Percentiles rank a stretch among this genome's conserved stretches.
These are phyloP conservation scores for Troglohyphantes excavatus DNA, from an alignment of 2,888 invertebrate species.

Conservation along the genomic window DNA sequence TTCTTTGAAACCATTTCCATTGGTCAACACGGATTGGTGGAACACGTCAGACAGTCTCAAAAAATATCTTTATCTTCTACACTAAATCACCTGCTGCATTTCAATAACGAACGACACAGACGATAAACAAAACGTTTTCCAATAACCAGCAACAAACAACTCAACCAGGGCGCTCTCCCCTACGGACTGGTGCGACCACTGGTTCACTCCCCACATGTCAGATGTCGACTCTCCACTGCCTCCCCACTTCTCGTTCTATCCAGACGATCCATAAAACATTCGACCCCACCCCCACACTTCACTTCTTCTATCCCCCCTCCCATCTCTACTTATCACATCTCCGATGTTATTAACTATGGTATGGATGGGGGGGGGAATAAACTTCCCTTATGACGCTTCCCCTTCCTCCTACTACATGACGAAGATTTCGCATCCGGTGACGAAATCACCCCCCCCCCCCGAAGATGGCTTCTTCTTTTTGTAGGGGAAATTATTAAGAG, in stretches of 20 bases:
- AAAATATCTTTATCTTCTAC: too few relatives aligned
- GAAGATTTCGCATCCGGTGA: slow-evolving; percentile 49
- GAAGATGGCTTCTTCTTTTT: not conserved
- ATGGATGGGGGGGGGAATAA: slow-evolving; percentile 11
- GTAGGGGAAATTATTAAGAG: not conserved
- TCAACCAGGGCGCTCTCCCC: too few relatives aligned
- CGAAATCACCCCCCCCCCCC: slow-evolving; percentile 18
- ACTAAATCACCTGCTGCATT: too few relatives aligned
- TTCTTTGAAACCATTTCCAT: too few relatives aligned
- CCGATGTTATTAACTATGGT: slow-evolving; percentile 53
- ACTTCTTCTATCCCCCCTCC: not conserved
- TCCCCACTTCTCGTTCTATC: not conserved
- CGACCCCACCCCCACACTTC: not conserved
- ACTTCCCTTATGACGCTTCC: slow-evolving; percentile 14
- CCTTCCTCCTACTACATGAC: not conserved
- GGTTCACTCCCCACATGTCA: not conserved
- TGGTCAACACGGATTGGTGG: too few relatives aligned
- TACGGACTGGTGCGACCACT: too few relatives aligned
- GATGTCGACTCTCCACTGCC: too few relatives aligned
- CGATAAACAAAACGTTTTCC: too few relatives aligned
- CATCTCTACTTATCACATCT: slow-evolving; percentile 2
- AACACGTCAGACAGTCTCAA: too few relatives aligned
- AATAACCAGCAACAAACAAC: too few relatives aligned
- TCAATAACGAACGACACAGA: too few relatives aligned
- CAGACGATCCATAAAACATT: slow-evolving; percentile 52